Base-by-base conservation (phyloP, 2,797 vertebrate species). In the Anniella stebbinsi region DNA sequence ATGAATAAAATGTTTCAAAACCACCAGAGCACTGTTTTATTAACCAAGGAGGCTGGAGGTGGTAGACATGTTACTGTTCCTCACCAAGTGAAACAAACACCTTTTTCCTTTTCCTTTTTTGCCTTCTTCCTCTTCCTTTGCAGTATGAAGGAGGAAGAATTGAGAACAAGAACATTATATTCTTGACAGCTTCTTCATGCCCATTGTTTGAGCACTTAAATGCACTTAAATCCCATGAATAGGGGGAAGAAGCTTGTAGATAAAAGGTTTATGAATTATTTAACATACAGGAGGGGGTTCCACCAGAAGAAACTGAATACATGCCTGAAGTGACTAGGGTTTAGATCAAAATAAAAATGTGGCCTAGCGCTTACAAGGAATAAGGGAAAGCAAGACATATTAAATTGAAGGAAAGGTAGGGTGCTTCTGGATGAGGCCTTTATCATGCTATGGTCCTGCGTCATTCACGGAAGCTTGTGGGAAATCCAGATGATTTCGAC, bases 261-360 rank as follows among this genome's bases (percentile, higher is more conserved):
- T 80, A 86, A 90, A 86, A 48, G 25, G 23, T 48, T 51, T 80
- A 48, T 90, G 76, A 73, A 86, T 86, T 63, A 86, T 86, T 90
- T 73, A 73, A 63, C 5, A 41, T 48, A 48, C 41, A 36, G 84
- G 36, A 80, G 73, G 36, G 76, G 54, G n/a, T 30, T 72, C 76
- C 38, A 60, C 51, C 67, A 51, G 51, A n/a, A 80, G 36, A 80
- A 72, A 73, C 15, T 9, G 63, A 73, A 23, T 25, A 69, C 51
- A 36, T 57, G 48, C 36, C 36, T 80, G 48, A 69, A 12, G 48
- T 57, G 28, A 69, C 25, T 41, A 30, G 36, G 63, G 13, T 36
- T 85, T 41, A 72, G 48, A 72, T 89, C 30, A 78, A 77, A 38
- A 84, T 69, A 76, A 84, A 78, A 10, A 60, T 2, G 12, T 12